Evolutionary conservation across 2,113 vertebrate species (phyloP), one percentile per base, ranked within the genome.

Genomic region (Casuarius casuarius): DNA sequence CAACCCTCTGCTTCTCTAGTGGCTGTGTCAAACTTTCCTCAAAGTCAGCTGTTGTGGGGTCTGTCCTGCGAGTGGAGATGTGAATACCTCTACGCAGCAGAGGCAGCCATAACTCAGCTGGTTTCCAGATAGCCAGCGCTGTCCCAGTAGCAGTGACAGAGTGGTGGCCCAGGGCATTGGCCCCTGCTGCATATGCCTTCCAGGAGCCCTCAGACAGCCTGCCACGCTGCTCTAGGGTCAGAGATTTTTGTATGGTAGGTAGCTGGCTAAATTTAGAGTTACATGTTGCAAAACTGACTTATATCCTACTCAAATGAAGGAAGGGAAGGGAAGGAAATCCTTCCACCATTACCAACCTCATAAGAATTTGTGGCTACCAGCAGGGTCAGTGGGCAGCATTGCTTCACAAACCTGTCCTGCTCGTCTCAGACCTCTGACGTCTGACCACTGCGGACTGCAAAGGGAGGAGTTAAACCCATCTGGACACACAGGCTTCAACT

Each of bases 301-400:
- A 38, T 2, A 28, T 49, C 29, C 51, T 72, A 46, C 26, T 6
- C 8, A 22, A 42, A 73, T 73, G 48, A 79, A 48, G 10, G 26
- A 42, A 42, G 35, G 12, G 46, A 48, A 48, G 35, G 74, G 33
- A 20, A 33, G 8, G 2, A 38, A 38, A 38, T 33, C 63, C 40
- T 87, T 63, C 23, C 33, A 4, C 62, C 3, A 11, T 51, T 61
- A 51, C n/a, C 63, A 90, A 90, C 7, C 48, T 90, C 5, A 2
- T 29, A 54, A 62, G n/a, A 71, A 59, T 77, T 75, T 5, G 49
- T 25, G 15, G 33, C 46, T 67, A 8, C 3, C 15, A 62, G 61
- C 15, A 22, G 38, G 10, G 46, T 72, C 0, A 3, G 18, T 28
- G 20, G 35, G 29, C 0, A 0, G 25, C 26, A 48, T 5, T 38